Evolutionary conservation across 2,888 invertebrate genomes (phyloP), one percentile per base, ranked within the genome.

Genomic region (Nomada ruficornis): DNA sequence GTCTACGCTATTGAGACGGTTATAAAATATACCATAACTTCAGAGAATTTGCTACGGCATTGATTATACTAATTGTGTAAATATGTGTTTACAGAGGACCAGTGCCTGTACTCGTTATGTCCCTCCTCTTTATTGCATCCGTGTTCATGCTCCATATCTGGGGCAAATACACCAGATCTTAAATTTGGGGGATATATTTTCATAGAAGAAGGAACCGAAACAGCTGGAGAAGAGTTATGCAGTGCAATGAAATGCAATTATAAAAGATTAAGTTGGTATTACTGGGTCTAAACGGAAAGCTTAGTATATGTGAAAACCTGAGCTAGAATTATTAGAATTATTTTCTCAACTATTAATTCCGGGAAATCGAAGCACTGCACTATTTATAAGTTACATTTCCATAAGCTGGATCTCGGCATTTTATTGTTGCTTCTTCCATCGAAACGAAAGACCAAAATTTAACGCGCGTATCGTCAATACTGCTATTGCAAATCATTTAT

Each of bases 111-210:
- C 95, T 99, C 92, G 99, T 99, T 77, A 99, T 99, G 99, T 99
- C 99, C 81, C 96, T 99, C 73, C 96, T 99, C 72, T 99, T 99
- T 95, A 99, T 99, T 93, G 99, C 99, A 36, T 99, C 99, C 71
- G 99, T 99, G 74, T 99, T 99, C 94, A 99, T 99, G 98, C 96
- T 99, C 88, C 99, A 99, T 95, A 99, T 99, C 94, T 99, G 99
- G 99, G 99, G 99, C 94, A 99, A 99, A 96, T 98, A 98, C 94
- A 98, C 98, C 85, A 96, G 98, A 92, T 96, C 97, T 91, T 97
- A 96, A 94, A 82, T 13, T 63, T 54, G n/a, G 50, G 7, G 54
- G 1, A 10, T 13, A 18, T 50, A 26, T 10, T 26, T 11, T 62
- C 55, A 26, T 52, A 42, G 23, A 70, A 29, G 2, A 57, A 47